Evolutionary conservation across 2,797 vertebrate genomes (phyloP).

Genomic region (Holocentrus rufus): DNA sequence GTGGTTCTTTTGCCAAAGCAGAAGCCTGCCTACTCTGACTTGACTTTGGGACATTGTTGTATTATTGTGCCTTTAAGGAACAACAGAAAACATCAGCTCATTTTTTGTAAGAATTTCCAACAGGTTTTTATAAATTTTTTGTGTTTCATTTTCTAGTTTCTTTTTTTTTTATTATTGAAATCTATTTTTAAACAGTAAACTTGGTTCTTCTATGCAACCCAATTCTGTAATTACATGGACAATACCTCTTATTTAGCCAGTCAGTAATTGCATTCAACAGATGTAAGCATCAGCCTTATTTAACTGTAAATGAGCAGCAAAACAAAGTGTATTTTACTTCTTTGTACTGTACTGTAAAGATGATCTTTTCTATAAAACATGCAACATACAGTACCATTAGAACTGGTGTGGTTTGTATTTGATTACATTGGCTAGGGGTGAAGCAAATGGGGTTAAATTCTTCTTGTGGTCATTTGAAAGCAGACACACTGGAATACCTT

Average conservation of each 20-base stretch:
- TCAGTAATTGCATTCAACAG: constrained; percentile 63
- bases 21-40: constrained; percentile 73
- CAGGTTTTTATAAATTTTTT: constrained; percentile 73
- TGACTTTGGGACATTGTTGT: constrained; percentile 65
- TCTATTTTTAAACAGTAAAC: constrained; percentile 73
- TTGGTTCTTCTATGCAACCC: constrained; percentile 79
- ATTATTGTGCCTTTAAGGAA: constrained; percentile 78
- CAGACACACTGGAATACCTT: constrained; percentile 76
- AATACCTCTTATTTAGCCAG: constrained; percentile 61
- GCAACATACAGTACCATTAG: constrained; percentile 29
- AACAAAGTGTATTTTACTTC: constrained; percentile 53
- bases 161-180: constrained; percentile 71
- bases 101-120: constrained; percentile 59
- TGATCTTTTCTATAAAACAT: constrained; percentile 44
- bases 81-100: constrained; percentile 45
- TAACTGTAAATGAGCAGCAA: constrained; percentile 53
- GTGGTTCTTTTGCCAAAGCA: constrained; percentile 77
- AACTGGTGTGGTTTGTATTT: constrained; percentile 41
- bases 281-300: constrained; percentile 69
- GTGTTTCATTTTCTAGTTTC: constrained; percentile 65
- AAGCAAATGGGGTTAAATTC: constrained; percentile 38
- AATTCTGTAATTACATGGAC: constrained; percentile 52
- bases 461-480: constrained; percentile 51
- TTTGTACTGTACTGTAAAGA: constrained; percentile 50
- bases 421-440: constrained; percentile 29